Evolutionary conservation across 2,888 invertebrate species (phyloP).

Genomic region (Herminia tarsipennalis): DNA sequence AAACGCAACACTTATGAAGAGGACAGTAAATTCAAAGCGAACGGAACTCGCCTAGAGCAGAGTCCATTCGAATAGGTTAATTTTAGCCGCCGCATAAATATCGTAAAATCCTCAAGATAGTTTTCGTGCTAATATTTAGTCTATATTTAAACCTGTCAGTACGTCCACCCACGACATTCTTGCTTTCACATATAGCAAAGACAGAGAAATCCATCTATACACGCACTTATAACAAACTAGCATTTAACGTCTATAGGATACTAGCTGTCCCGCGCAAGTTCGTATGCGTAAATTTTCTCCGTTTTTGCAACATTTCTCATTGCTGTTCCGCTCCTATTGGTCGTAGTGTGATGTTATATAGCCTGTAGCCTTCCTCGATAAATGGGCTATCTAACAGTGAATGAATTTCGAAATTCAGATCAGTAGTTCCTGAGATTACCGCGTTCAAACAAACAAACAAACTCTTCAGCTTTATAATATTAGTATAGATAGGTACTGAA

Average conservation of each 20-base stretch:
- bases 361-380: too few relatives aligned
- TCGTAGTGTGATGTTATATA: too few relatives aligned
- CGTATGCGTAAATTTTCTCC: too few relatives aligned
- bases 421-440: too few relatives aligned
- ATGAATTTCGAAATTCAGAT: too few relatives aligned
- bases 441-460: too few relatives aligned
- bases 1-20: too few relatives aligned
- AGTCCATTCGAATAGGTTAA: conserved; percentile 34
- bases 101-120: conserved; percentile 42
- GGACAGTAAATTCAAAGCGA: conserved; percentile 24
- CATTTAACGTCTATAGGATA: conserved; percentile 6
- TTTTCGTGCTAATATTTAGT: conserved; percentile 43
- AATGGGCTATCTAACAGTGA: too few relatives aligned
- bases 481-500: conserved; percentile 9
- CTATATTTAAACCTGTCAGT: conserved; percentile 46
- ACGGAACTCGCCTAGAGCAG: conserved; percentile 21
- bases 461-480: too few relatives aligned
- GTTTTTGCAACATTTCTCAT: too few relatives aligned
- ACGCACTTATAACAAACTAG: conserved; percentile 20
- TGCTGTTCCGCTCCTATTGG: too few relatives aligned
- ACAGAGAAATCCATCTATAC: conserved; percentile 21
- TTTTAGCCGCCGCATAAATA: conserved; percentile 43
- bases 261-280: too few relatives aligned
- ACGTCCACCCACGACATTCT: conserved; percentile 46
- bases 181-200: conserved; percentile 34